Evolutionary conservation across 2,888 invertebrate species (phyloP).

Genomic region (Agapostemon virescens): DNA sequence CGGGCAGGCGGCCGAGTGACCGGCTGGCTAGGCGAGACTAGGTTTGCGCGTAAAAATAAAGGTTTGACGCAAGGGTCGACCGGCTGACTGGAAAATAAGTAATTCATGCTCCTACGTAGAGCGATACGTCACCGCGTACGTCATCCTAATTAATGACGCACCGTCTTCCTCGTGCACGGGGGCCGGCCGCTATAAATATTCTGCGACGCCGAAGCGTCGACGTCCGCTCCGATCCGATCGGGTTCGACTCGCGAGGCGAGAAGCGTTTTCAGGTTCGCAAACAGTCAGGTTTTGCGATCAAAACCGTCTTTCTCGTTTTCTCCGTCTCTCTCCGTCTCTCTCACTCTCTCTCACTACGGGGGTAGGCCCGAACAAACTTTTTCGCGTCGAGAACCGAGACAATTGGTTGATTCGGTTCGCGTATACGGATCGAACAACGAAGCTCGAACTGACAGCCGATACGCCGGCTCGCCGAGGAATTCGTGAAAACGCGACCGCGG

Average conservation of each 20-base stretch:
- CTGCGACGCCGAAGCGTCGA: background rate
- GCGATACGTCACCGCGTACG: constrained; percentile 31
- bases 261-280: background rate
- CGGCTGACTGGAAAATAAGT: constrained; percentile 46
- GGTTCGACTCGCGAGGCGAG: background rate
- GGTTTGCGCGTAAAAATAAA: constrained; percentile 60
- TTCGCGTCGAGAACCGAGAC: too few species aligned
- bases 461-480: background rate
- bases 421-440: too few species aligned
- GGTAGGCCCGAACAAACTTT: too few species aligned
- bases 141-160: constrained; percentile 40
- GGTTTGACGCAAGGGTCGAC: constrained; percentile 48
- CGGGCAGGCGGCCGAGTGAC: background rate
- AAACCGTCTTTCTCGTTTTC: background rate
- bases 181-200: constrained; percentile 28
- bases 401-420: too few species aligned
- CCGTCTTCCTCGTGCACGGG: background rate
- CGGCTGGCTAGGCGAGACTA: background rate
- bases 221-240: background rate
- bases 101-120: constrained; percentile 48
- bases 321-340: too few species aligned
- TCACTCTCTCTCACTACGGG: too few species aligned
- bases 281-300: background rate
- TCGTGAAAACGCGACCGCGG: too few species aligned
- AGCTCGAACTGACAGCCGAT: background rate